Evolutionary conservation across 2,888 invertebrate species (phyloP), one percentile per base, ranked within the genome.

Genomic region (Hirtodrosophila alboralis): DNA sequence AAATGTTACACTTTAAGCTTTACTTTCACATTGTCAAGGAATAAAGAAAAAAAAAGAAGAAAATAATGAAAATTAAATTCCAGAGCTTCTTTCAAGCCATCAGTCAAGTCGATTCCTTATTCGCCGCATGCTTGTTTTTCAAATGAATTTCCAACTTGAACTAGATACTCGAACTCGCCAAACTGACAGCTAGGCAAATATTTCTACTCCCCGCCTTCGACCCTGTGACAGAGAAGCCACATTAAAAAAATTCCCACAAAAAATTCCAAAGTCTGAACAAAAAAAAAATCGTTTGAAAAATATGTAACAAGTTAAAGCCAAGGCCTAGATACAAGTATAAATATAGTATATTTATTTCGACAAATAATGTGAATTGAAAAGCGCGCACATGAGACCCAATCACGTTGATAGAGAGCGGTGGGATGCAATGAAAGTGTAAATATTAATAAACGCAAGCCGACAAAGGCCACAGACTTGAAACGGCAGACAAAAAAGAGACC

Each of bases 101-200:
- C 73, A 72, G 43, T 85, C 79, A 79, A 81, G 83, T 60, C 41
- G 9, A 43, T 57, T 56, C 30, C 36, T 30, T 59, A 54, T 34
- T 13, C 12, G 72, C 38, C 37, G 44, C 52, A 59, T 62, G 59
- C 34, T 38, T 37, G 38, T 75, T 34, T 56, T 67, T 26, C 60
- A 70, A 80, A 77, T 77, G 62, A 67, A 65, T 81, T 79, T 59
- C 28, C 40, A 60, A 69, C 56, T 56, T 51, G 44, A 51, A 59
- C 49, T 65, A 61, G 71, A 62, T 41, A 44, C 48, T 52, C 18
- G 30, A 8, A 12, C 33, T 33, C 31, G 36, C 21, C 5, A 9
- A n/a, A 8, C 56, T 57, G 74, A 59, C 81, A 80, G 70, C 61
- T 45, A 30, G 44, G 66, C 63, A 62, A 74, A 78, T 67, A 65